Base-by-base conservation (phyloP, 2,797 vertebrate species). In the Brachymystax lenok region DNA sequence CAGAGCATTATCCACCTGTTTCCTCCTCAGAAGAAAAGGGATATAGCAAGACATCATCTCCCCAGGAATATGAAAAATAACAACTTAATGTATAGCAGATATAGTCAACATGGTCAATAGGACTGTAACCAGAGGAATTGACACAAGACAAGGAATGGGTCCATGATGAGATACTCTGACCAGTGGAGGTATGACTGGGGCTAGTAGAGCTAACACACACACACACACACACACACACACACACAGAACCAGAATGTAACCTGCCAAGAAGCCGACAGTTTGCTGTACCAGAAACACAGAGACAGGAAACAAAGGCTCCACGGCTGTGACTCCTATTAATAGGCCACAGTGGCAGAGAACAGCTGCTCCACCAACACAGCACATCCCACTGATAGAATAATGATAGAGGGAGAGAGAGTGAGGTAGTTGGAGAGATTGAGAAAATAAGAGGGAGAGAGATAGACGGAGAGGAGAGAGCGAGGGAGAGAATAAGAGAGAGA, bases 341-440 rank as follows among this genome's bases (percentile, higher is more conserved):
- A 93, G 92, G 92, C 85, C 88, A 87, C 86, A 84, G 88, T 91
- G 87, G 89, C 87, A 86, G 88, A 89, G 90, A 94, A 90, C 93
- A 95, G 92, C 93, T 94, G 94, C 92, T 93, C 81, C 86, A 85
- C 81, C 86, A 90, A 91, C 79, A 86, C 87, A 81, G 83, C 89
- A 90, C 80, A 89, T 91, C 82, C 84, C 80, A 92, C 79, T 92
- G 89, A 94, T 90, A 89, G 87, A 88, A 83, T 93, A 93, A 94
- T 92, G 84, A 89, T 85, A 84, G 88, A 82, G 80, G 24, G 50
- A 78, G 71, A 17, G 35, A 59, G 51, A 68, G 21, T 17, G 30
- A 27, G 46, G 35, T 30, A 28, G 54, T 59, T 30, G 40, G 16
- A n/a, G 27, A 61, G 35, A 17, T 16, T 54, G 51, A 63, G 46